These are phyloP conservation scores for Bilobella aurantiaca DNA, from an alignment of 1,140 invertebrate genomes.

Conservation along the genomic window DNA sequence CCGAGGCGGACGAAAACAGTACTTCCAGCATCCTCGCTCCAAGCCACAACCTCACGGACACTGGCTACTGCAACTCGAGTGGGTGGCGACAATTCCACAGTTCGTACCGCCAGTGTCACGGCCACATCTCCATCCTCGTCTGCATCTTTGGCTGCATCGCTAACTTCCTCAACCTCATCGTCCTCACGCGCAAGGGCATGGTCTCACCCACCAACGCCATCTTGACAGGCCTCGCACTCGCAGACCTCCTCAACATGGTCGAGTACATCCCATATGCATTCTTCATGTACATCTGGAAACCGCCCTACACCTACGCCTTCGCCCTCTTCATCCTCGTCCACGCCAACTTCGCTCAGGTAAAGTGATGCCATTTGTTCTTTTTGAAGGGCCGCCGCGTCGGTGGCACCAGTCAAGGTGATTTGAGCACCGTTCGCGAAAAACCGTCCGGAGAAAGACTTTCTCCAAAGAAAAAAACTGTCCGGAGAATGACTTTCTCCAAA, in stretches of 20 bases:
- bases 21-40: no score
- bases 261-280: conserved; percentile 33
- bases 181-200: conserved; percentile 63
- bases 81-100: conserved; percentile 5
- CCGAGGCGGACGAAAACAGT: no score
- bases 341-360: conserved; percentile 55
- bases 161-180: conserved; percentile 88
- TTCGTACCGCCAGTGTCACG: conserved; percentile 47
- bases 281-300: conserved; percentile 17
- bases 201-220: conserved; percentile 48
- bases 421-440: no score
- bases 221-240: conserved; percentile 47
- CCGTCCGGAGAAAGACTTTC: no score
- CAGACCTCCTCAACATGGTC: conserved; percentile 47
- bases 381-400: no score
- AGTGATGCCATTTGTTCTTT: no score
- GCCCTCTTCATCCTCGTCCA: conserved; percentile 70
- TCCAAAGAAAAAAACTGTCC: no score
- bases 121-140: conserved; percentile 62
- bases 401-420: no score
- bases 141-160: conserved; percentile 85
- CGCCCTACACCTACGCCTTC: conserved; percentile 56
- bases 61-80: not conserved
- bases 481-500: no score
- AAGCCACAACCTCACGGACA: no score